Percentiles rank a stretch among this genome's conserved stretches.
phyloP scores from a whole-genome alignment of 2,113 vertebrate genomes.

The Mastomys natalensis region DNA sequence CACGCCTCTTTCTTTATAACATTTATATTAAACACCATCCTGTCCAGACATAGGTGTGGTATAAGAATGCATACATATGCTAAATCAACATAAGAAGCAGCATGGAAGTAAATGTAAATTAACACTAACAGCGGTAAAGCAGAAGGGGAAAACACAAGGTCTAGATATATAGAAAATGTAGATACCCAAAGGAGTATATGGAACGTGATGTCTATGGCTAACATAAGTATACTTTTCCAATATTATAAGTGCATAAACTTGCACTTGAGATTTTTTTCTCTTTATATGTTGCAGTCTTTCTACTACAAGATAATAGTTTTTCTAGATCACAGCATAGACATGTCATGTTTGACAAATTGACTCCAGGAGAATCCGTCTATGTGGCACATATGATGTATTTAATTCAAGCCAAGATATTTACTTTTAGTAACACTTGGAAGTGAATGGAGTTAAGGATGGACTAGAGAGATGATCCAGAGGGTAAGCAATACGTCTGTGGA shows the following conservation, averaged over 20 bases:
- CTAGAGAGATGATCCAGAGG: not conserved
- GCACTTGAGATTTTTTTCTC: not conserved
- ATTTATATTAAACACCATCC: not conserved
- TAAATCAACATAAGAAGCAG: slow-evolving; percentile 16
- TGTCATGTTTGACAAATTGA: not conserved
- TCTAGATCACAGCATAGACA: not conserved
- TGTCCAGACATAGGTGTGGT: not conserved
- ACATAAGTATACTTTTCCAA: not conserved
- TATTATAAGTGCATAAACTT: not conserved
- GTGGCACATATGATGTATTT: not conserved
- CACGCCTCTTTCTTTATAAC: not conserved
- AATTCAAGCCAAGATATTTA: not conserved
- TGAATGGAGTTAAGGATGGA: not conserved
- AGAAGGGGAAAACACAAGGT: not conserved
- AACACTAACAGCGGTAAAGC: slow-evolving; percentile 21
- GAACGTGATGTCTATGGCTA: not conserved
- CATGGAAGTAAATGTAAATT: not conserved
- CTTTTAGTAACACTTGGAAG: not conserved
- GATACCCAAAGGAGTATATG: not conserved
- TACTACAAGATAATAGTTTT: not conserved
- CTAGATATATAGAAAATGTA: not conserved
- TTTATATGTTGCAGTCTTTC: not conserved
- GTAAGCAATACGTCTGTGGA: not conserved
- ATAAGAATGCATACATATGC: not conserved
- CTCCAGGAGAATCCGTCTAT: not conserved